phyloP scores from a whole-genome alignment of 1,140 invertebrate species.

The Heliothis virescens region DNA sequence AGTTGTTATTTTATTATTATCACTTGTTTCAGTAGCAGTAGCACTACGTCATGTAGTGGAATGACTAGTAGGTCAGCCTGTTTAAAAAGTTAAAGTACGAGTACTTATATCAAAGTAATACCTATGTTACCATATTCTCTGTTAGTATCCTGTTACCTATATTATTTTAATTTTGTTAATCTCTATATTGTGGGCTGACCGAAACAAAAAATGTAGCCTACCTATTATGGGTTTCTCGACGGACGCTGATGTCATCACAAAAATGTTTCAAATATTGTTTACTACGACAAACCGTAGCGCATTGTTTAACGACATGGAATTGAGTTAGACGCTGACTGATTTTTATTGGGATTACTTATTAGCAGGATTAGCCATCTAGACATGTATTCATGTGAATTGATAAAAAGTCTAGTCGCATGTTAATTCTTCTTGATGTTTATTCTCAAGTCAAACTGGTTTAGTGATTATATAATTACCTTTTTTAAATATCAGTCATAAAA shows the following conservation, averaged over 20 bases:
- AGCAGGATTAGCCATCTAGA: neutral
- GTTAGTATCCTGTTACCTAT: neutral
- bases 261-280: constrained; percentile 47
- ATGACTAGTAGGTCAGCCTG: neutral
- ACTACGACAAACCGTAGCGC: constrained; percentile 23
- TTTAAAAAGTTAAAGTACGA: neutral
- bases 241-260: constrained; percentile 59
- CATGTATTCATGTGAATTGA: neutral
- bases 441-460: neutral
- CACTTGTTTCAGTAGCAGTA: neutral
- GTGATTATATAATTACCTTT: constrained; percentile 11
- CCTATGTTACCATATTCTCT: neutral
- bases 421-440: neutral
- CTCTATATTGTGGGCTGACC: constrained; percentile 47
- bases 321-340: neutral
- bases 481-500: constrained; percentile 38
- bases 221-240: constrained; percentile 58
- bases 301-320: constrained; percentile 1
- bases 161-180: neutral
- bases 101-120: too few species aligned
- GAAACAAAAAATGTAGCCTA: constrained; percentile 53
- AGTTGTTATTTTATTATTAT: too few species aligned
- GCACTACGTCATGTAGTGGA: too few species aligned
- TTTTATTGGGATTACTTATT: neutral
- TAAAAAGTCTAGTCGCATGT: too few species aligned